phyloP scores from a whole-genome alignment of 2,888 invertebrate genomes.

The Gastracanthus pulcherrimus region DNA sequence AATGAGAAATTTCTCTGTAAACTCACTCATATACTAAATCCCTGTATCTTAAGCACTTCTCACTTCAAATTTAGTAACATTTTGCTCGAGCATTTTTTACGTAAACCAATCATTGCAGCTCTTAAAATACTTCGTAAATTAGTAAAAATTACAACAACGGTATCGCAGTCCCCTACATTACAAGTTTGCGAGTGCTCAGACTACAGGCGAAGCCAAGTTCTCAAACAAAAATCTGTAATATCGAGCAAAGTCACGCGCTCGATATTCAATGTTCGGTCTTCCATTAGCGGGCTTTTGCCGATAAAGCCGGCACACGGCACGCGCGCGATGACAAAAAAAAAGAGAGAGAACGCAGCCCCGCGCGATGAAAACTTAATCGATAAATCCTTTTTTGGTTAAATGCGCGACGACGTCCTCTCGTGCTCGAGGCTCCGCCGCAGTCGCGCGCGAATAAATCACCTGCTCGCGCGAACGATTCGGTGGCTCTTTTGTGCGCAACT shows the following conservation, averaged over 20 bases:
- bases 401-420: not conserved
- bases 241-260: slow-evolving; percentile 40
- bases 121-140: too few relatives aligned
- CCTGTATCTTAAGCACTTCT: too few relatives aligned
- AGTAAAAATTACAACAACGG: too few relatives aligned
- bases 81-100: too few relatives aligned
- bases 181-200: too few relatives aligned
- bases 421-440: not conserved
- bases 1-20: too few relatives aligned
- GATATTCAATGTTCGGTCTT: slow-evolving; percentile 62
- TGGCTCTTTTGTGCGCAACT: not conserved
- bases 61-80: too few relatives aligned
- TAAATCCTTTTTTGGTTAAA: slow-evolving; percentile 52
- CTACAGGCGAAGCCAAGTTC: slow-evolving; percentile 5
- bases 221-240: slow-evolving; percentile 41
- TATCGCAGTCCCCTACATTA: too few relatives aligned
- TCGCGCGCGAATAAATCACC: slow-evolving; percentile 35
- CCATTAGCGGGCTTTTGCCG: slow-evolving; percentile 59
- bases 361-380: slow-evolving; percentile 46
- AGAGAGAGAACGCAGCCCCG: not conserved
- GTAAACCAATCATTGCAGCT: too few relatives aligned
- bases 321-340: slow-evolving; percentile 23
- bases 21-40: too few relatives aligned
- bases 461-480: not conserved
- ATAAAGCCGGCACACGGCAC: slow-evolving; percentile 28